Base-by-base conservation (phyloP, 2,888 invertebrate genomes). In the Leptarthrus brevirostris region DNA sequence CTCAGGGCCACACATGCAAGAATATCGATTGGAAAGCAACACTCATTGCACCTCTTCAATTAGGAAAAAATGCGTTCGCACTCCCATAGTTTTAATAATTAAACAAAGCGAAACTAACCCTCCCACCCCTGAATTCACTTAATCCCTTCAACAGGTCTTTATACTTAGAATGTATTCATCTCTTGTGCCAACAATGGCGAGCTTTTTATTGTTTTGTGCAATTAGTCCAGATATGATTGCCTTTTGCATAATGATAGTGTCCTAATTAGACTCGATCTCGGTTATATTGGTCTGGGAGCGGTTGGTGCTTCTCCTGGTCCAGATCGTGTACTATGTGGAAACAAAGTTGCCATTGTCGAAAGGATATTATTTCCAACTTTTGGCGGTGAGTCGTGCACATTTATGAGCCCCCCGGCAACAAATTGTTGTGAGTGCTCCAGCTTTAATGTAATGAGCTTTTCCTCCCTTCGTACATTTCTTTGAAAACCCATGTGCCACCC, bases 161-260 rank as follows among this genome's bases (percentile, higher is more conserved):
- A 14, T 4, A 8, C 12, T 12, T n/a, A 3, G 14, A 1, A 26
- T 20, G 2, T 16, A 24, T 16, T 16, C 44, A 44, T 30, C 8
- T 4, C 30, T 8, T 30, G 30, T 30, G 44, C 16, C 8, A 24
- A 16, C 16, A 56, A 12, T 8, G 8, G 26, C 5, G 30, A 56
- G 56, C 30, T 56, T 56, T 30, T 30, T 30, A 34, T 56, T 56
- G 56, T 56, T 56, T 26, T 16, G 26, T 56, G 26, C 30, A 56
- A 56, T 56, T 56, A 26, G 56, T 34, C 4, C 30, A 56, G 56
- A 56, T 56, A 56, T 56, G 24, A 56, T 56, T 56, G 54, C 54
- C 22, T n/a, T 6, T 54, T 54, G 56, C 56, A 30, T 30, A 56
- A 56, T 56, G 16, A 56, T 34, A 26, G 30, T 30, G 34, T 56